Base-by-base conservation (phyloP, 2,797 vertebrate species). In the Scolopax bukidnonensis region DNA sequence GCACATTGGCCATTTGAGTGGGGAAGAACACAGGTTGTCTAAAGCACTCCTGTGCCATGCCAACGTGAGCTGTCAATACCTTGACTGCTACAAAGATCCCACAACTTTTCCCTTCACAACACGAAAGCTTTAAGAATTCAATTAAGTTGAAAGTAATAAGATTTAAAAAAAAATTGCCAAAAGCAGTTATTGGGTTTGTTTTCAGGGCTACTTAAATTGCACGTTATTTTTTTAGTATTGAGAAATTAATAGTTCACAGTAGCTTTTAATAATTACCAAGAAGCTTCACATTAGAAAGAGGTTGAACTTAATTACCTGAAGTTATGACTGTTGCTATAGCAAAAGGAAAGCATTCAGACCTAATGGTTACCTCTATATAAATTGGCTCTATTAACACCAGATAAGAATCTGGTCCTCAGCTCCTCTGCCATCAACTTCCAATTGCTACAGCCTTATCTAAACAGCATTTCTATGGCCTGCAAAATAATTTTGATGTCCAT, bases 281-380 rank as follows among this genome's bases (percentile, higher is more conserved):
- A 51, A 60, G 54, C 47, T 47, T 36, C 45, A 57, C 21, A 30
- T 68, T n/a, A 68, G 38, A 73, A 83, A 53, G 40, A 60, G 30
- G 21, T 36, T 75, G 32, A 84, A 87, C 51, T 85, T 81, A 71
- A 91, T 80, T 65, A 89, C 24, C 38, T 81, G 48, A 75, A 89
- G 79, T 91, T 77, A 53, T 28, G 50, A 56, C 75, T 65, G 84
- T 61, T 95, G 63, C 85, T 89, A 65, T 47, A 94, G 92, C 57
- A 87, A 90, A 89, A 78, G 57, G 24, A 61, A 89, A 84, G 43
- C 47, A 30, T 11, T 48, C 19, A 4, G 51, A 70, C 73, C 18
- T 30, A 64, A 43, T 33, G 11, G 3, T 40, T 79, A 11, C 30
- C 27, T 53, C 68, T 18, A 1, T 43, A 65, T 30, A 67, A 87